Evolutionary conservation across 2,888 invertebrate genomes (phyloP).

Genomic region (Molorchus minor): DNA sequence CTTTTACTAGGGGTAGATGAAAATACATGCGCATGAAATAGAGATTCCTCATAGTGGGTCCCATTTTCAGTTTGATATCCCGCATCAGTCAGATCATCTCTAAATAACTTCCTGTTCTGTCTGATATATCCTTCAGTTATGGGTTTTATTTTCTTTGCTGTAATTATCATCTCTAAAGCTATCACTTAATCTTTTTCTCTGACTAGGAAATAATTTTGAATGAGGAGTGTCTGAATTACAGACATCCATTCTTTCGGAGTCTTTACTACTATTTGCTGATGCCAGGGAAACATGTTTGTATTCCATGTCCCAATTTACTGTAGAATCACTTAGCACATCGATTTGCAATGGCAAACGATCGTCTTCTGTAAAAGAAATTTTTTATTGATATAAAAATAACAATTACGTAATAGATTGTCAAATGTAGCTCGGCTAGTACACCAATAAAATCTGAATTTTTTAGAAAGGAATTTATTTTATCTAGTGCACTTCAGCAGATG

Average conservation of each 20-base stretch:
- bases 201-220: constrained; percentile 56
- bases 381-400: background rate
- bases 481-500: too few species aligned
- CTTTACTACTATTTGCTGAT: constrained; percentile 44
- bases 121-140: constrained; percentile 26
- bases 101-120: constrained; percentile 44
- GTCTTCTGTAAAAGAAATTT: constrained; percentile 10
- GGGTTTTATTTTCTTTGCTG: constrained; percentile 41
- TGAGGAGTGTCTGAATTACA: constrained; percentile 57
- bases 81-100: constrained; percentile 51
- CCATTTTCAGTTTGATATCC: constrained; percentile 56
- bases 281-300: constrained; percentile 54
- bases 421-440: too few species aligned
- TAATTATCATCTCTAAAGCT: constrained; percentile 55
- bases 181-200: constrained; percentile 60
- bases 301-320: constrained; percentile 60
- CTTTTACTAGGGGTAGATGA: constrained; percentile 59
- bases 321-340: constrained; percentile 47
- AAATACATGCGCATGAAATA: constrained; percentile 49
- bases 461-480: too few species aligned
- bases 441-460: too few species aligned
- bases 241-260: constrained; percentile 54
- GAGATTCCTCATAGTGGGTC: constrained; percentile 41
- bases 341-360: constrained; percentile 21
- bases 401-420: too few species aligned